Base-by-base conservation (phyloP, 2,113 vertebrate species). In the Mormoops blainvillei region DNA sequence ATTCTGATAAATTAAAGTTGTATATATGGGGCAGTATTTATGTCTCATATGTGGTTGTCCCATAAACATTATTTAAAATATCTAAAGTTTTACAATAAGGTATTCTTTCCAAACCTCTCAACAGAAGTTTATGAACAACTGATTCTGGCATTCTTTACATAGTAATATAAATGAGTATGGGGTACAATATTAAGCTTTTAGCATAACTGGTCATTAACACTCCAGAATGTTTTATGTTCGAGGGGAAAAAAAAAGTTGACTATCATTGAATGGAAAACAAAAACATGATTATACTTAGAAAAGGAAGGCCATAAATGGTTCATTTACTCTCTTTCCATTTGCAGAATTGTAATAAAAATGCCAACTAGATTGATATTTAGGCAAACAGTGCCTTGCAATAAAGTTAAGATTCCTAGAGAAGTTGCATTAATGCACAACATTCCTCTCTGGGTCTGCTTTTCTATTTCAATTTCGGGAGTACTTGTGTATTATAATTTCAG, bases 301-400 rank as follows among this genome's bases (percentile, higher is more conserved):
- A 98, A 94, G 97, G 98, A 98, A 98, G 56, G 94, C 87, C 96
- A 96, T 95, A 98, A 98, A 98, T 97, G 95, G 97, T 97, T 98
- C 98, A 98, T 98, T 98, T 98, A 89, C 96, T 98, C 87, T 96
- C 77, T 98, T 98, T 98, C 96, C 84, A 98, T 98, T 98, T 98
- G 87, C 96, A 96, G 97, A 98, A 97, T 58, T 77, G 95, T 97
- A 98, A 98, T 98, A 98, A 99, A 99, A 98, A 97, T 98, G 98
- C 91, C 98, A 98, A 93, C 52, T 68, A 97, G 98, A 98, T 97
- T 98, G 98, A 98, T 98, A 98, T 98, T 98, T 97, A 98, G 93
- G 96, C 96, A 98, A 98, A 98, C 74, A 97, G 91, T 96, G 94
- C 18, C 56, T 18, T 96, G 97, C 97, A 97, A 91, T 98, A 97